Base-by-base conservation (phyloP, 1,140 invertebrate species). In the Drosophila ogumai region DNA sequence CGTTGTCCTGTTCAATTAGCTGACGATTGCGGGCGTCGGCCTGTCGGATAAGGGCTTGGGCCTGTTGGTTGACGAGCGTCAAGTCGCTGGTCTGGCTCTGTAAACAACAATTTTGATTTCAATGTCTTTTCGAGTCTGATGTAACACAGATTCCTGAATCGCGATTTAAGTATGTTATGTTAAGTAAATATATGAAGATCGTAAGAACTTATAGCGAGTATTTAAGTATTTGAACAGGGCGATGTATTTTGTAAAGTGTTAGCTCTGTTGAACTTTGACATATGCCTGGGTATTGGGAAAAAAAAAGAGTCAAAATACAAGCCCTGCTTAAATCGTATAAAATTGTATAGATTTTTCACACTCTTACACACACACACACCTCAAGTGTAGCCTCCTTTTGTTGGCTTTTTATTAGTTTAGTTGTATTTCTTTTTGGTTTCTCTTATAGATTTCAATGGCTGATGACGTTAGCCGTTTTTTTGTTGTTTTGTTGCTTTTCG, bases 11-110 rank as follows among this genome's bases (percentile, higher is more conserved):
- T 50, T 95, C 93, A 61, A 97, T 95, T 17, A 93, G 91, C 50
- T 93, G 91, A 49, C 94, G 94, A 86, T 95, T 97, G 3, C 92
- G 85, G 8, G 92, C 78, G 82, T 96, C 95, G 0, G 96, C 96
- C 77, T 95, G 93, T 44, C 93, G 93, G 10, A 95, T 93, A 7
- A 97, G 93, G 55, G 95, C 94, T 57, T 93, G 93, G 5, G 94
- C 95, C 64, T 95, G 94, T 79, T 96, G 95, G 81, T 95, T 95
- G 15, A 97, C 81, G 9, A 81, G 75, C 49, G 79, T 60, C 49
- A 92, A 63, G 60, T 92, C 91, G 61, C 87, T 91, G 60, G 63
- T 91, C 64, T 92, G 91, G 57, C 87, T 90, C 91, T 92, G 87
- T 44, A 74, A 74, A 67, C 15, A 63, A 69, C 34, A 34, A 69